Conservation (phyloP, 92 coral and sea anemone genomes). For the Umimayanthus chanpuru region DNA sequence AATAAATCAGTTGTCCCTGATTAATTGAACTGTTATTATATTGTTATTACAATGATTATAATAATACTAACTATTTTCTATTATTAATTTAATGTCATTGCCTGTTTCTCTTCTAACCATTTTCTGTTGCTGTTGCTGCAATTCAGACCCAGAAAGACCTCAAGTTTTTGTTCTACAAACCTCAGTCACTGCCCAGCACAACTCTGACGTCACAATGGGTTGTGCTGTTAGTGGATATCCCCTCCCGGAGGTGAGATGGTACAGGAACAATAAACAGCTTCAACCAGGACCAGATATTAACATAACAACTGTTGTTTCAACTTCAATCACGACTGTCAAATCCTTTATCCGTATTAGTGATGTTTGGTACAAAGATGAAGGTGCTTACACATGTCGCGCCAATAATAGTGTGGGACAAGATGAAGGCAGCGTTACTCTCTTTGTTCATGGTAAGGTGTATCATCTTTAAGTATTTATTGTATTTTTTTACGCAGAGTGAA, state of each 20-base stretch:
- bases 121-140: background rate
- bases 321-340: slow-evolving; percentile 38
- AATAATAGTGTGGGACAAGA: slow-evolving; percentile 59
- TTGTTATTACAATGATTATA: background rate
- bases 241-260: slow-evolving; percentile 63
- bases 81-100: no score
- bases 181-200: slow-evolving; percentile 40
- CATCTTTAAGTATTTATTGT: no score
- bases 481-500: no score
- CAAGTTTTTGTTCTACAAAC: slow-evolving; percentile 27
- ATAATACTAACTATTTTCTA: no score
- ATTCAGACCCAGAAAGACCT: slow-evolving; percentile 47
- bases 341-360: slow-evolving; percentile 31
- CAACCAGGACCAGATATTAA: slow-evolving; percentile 5
- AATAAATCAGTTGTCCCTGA: no score
- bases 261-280: slow-evolving; percentile 43
- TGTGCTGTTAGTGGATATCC: slow-evolving; percentile 51
- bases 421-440: slow-evolving; percentile 43
- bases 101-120: background rate
- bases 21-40: no score
- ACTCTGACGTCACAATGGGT: slow-evolving; percentile 36
- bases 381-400: slow-evolving; percentile 52
- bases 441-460: slow-evolving; percentile 56
- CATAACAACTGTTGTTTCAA: slow-evolving; percentile 1
- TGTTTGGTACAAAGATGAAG: slow-evolving; percentile 56